phyloP scores from a whole-genome alignment of 2,797 vertebrate species.

The Pipistrellus pipistrellus region DNA sequence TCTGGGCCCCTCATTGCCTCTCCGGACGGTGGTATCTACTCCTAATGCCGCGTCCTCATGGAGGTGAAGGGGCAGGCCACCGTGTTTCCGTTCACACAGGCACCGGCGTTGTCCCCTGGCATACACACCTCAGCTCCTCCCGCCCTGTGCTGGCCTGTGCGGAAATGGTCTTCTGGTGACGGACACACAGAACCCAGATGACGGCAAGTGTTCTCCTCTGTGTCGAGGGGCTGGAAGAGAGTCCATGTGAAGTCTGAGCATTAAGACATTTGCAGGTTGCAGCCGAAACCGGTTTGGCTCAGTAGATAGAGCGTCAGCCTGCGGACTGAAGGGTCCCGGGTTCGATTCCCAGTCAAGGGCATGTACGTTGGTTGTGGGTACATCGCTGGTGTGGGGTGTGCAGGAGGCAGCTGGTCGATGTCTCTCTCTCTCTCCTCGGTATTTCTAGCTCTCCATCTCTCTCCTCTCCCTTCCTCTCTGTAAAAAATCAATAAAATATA shows the following conservation, averaged over 20 bases:
- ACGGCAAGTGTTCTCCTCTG: background rate
- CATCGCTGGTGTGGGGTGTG: too few relatives aligned
- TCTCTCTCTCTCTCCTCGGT: too few relatives aligned
- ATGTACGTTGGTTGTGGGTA: too few relatives aligned
- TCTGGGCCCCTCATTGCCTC: background rate
- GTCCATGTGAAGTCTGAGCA: background rate
- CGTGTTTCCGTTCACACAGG: background rate
- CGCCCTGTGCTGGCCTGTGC: background rate
- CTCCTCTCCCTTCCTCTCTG: too few relatives aligned
- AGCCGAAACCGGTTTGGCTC: too few relatives aligned
- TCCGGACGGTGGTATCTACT: background rate
- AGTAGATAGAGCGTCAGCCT: too few relatives aligned
- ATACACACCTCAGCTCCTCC: background rate
- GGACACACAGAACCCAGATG: background rate
- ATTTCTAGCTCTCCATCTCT: too few relatives aligned
- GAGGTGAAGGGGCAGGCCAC: background rate
- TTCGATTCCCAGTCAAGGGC: too few relatives aligned
- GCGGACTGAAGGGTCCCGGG: too few relatives aligned
- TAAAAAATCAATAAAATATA: too few relatives aligned
- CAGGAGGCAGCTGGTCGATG: too few relatives aligned
- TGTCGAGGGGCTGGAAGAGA: background rate
- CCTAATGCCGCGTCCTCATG: background rate
- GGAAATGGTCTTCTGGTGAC: background rate
- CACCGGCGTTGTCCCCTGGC: background rate
- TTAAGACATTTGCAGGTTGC: background rate